Conservation (phyloP, 2,888 invertebrate genomes). For the Morpho deidamia region DNA sequence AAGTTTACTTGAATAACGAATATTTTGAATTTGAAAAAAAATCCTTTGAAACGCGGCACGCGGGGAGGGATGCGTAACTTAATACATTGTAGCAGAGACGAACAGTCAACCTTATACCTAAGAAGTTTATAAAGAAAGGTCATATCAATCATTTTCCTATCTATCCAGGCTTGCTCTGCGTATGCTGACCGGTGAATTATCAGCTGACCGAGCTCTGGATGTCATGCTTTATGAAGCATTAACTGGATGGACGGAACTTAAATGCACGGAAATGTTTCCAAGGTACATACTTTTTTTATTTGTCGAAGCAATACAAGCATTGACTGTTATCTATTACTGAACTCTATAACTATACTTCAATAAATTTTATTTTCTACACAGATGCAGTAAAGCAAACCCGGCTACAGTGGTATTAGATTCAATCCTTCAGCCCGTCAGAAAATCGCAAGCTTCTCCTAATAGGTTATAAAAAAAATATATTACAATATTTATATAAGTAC, state of each 20-base stretch:
- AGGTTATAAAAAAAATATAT: constrained; percentile 20
- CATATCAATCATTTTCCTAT: too few species aligned
- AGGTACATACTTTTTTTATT: constrained; percentile 45
- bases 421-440: constrained; percentile 44
- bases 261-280: constrained; percentile 71
- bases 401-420: constrained; percentile 55
- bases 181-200: constrained; percentile 69
- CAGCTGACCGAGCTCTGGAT: constrained; percentile 65
- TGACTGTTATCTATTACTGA: too few species aligned
- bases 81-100: too few species aligned
- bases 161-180: constrained; percentile 67
- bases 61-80: too few species aligned
- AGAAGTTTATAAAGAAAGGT: too few species aligned
- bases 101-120: too few species aligned
- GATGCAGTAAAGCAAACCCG: constrained; percentile 60
- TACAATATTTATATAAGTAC: neutral
- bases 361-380: constrained; percentile 28
- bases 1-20: too few species aligned
- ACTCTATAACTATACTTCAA: too few species aligned
- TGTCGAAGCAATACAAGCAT: too few species aligned
- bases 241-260: constrained; percentile 64
- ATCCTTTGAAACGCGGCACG: too few species aligned
- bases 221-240: constrained; percentile 67
- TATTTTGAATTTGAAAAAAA: too few species aligned
- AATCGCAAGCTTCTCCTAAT: constrained; percentile 23